These are phyloP conservation scores for Saimiri boliviensis DNA, from an alignment of 2,113 vertebrate genomes.

Conservation along the genomic window DNA sequence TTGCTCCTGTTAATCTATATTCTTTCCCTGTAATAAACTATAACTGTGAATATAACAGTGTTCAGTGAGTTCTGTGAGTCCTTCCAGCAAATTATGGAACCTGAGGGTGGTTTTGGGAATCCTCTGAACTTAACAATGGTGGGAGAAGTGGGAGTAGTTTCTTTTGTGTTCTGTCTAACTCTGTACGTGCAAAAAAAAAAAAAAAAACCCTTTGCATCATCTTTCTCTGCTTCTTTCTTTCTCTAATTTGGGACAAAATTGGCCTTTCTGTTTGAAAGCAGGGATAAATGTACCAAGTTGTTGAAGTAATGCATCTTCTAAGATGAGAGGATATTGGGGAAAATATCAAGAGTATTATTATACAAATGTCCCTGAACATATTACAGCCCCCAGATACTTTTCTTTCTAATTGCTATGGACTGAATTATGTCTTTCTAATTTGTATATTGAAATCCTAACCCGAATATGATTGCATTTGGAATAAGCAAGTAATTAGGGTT, in stretches of 20 bases:
- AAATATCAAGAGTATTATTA: neutral
- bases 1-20: neutral
- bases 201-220: neutral
- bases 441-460: neutral
- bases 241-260: neutral
- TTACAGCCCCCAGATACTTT: neutral
- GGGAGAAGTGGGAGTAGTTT: neutral
- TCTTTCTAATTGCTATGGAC: neutral
- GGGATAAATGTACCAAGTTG: neutral
- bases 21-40: neutral
- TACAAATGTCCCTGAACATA: neutral
- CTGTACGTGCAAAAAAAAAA: neutral
- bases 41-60: neutral
- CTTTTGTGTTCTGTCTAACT: neutral
- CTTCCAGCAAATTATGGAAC: neutral
- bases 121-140: neutral
- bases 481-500: neutral
- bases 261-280: neutral
- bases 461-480: neutral
- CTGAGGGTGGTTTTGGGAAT: neutral
- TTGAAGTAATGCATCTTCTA: neutral
- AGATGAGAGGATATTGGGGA: neutral
- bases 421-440: neutral
- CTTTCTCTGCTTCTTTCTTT: neutral
- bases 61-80: neutral